These are phyloP conservation scores for Atherix ibis DNA, from an alignment of 2,888 invertebrate species.

Conservation along the genomic window DNA sequence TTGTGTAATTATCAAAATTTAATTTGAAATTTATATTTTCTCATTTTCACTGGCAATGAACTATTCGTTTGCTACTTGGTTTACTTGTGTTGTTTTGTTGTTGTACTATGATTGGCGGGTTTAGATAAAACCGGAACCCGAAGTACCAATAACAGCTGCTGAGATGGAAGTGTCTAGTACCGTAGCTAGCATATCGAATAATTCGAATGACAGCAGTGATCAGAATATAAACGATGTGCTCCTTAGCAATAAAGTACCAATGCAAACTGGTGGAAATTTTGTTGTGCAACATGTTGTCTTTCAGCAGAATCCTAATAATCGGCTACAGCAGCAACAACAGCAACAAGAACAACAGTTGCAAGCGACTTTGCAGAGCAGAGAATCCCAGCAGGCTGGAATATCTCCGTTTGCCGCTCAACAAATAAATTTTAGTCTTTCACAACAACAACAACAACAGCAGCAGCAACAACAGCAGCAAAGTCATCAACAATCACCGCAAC, in stretches of 20 bases:
- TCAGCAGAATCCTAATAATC: too few species aligned
- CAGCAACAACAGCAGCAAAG: constrained; percentile 16
- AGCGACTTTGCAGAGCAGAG: constrained; percentile 2
- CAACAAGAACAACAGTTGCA: constrained; percentile 25
- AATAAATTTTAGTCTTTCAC: too few species aligned
- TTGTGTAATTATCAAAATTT: too few species aligned
- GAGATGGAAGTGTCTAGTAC: constrained; percentile 45
- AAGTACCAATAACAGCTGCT: too few species aligned
- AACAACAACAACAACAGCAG: constrained; percentile 12
- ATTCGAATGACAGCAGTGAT: constrained; percentile 8
- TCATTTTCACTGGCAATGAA: too few species aligned
- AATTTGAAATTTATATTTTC: too few species aligned
- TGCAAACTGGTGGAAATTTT: constrained; percentile 2
- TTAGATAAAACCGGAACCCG: too few species aligned
- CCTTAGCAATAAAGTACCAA: neutral
- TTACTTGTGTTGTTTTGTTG: too few species aligned
- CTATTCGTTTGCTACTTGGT: too few species aligned
- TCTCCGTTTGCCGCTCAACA: neutral
- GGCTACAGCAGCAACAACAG: too few species aligned
- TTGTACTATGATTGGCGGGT: too few species aligned
- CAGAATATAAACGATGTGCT: constrained; percentile 7
- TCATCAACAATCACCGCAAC: constrained; percentile 16
- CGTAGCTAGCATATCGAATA: constrained; percentile 20
- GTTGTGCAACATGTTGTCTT: too few species aligned
- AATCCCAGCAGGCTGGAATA: neutral